Evolutionary conservation across 2,888 invertebrate genomes (phyloP), one percentile per base, ranked within the genome.

Genomic region (Hyalella azteca): DNA sequence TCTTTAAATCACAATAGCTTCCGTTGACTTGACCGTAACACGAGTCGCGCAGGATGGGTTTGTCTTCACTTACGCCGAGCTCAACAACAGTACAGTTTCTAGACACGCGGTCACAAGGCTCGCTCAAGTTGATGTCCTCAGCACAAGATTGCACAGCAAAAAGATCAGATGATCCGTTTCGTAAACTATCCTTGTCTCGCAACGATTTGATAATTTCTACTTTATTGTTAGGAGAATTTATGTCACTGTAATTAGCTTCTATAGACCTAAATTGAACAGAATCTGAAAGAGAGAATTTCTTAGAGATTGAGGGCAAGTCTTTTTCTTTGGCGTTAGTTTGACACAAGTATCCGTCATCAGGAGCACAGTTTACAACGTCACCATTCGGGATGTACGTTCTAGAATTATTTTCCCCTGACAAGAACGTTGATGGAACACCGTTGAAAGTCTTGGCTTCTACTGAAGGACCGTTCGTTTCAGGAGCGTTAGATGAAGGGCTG

Each of bases 41-140:
- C 29, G 22, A n/a, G n/a, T n/a, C n/a, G n/a, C n/a, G n/a, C n/a
- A n/a, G n/a, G n/a, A 22, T 22, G 26, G 26, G 29, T 22, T 54
- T 29, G 22, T 54, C 29, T 54, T 54, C 26, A 54, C 2, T 29
- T 54, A 29, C 22, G 13, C 54, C 29, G 11, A 54, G 54, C 9
- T 54, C 54, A 54, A 54, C 15, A 54, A 54, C 54, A 54, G 54
- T 54, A 54, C 26, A 54, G 26, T 54, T 54, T 54, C 54, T 54
- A 9, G 54, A 54, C 29, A 54, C 54, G 11, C 26, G 54, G 29
- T 54, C 26, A 26, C 54, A 26, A 54, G 54, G 13, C n/a, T n/a
- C n/a, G n/a, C n/a, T n/a, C n/a, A n/a, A n/a, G n/a, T n/a, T n/a
- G n/a, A n/a, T n/a, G n/a, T n/a, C n/a, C n/a, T n/a, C n/a, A n/a